Evolutionary conservation across 2,888 invertebrate genomes (phyloP).

Genomic region (Morpho achilles): DNA sequence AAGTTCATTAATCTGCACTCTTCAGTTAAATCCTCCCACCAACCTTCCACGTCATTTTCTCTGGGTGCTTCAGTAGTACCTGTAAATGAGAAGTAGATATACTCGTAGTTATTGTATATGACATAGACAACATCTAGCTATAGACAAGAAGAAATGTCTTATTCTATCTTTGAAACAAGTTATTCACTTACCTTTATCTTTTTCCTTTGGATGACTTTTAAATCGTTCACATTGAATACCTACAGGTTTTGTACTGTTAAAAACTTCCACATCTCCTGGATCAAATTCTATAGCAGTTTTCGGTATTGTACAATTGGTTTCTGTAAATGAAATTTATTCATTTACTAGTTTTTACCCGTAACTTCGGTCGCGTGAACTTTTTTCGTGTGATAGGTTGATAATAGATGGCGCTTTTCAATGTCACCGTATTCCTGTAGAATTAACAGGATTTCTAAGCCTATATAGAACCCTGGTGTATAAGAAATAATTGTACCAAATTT

Average conservation of each 20-base stretch:
- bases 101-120: no score
- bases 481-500: no score
- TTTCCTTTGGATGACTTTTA: slow-evolving; percentile 67
- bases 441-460: no score
- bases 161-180: no score
- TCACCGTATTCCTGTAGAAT: no score
- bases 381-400: no score
- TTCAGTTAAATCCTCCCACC: slow-evolving; percentile 86
- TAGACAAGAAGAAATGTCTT: background rate
- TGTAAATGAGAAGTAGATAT: slow-evolving; percentile 18
- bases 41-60: slow-evolving; percentile 79
- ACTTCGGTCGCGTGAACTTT: no score
- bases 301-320: slow-evolving; percentile 46
- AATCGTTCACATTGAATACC: slow-evolving; percentile 56
- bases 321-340: background rate
- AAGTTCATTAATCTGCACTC: slow-evolving; percentile 86
- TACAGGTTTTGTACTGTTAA: slow-evolving; percentile 51
- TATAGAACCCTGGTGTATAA: no score
- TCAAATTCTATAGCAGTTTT: slow-evolving; percentile 46
- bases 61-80: slow-evolving; percentile 45
- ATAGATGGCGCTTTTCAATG: no score
- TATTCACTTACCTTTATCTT: slow-evolving; percentile 53
- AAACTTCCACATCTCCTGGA: slow-evolving; percentile 54
- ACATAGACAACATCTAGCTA: no score
- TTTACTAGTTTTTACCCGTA: no score